Conservation (phyloP, 92 coral and sea anemone genomes). For the Phenganax stokvisi region DNA sequence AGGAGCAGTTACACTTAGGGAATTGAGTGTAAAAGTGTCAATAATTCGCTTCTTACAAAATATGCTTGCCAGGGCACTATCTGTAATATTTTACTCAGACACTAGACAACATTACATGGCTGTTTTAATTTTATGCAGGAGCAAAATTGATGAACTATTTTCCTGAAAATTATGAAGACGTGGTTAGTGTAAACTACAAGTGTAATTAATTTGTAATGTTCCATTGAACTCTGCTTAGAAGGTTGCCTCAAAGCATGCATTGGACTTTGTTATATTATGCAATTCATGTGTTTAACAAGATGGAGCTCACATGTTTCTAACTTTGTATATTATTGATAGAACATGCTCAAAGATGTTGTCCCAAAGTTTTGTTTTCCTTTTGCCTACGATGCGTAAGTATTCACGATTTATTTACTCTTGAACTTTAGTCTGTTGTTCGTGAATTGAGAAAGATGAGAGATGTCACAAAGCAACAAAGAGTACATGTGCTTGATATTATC, state of each 20-base stretch:
- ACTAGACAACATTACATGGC: neutral
- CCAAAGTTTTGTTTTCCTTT: conserved; percentile 88
- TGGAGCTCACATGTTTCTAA: neutral
- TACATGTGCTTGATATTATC: neutral
- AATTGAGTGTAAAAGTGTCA: no score
- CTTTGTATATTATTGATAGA: conserved; percentile 41
- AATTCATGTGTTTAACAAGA: neutral
- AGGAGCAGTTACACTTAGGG: no score
- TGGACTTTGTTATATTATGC: neutral
- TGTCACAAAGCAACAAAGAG: neutral
- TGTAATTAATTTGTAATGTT: no score
- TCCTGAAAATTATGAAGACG: conserved; percentile 78
- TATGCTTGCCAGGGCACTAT: no score
- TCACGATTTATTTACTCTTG: neutral
- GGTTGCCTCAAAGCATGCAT: neutral
- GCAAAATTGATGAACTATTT: conserved; percentile 62
- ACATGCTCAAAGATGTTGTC: conserved; percentile 65
- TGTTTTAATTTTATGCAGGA: conserved; percentile 39
- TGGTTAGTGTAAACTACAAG: conserved; percentile 45
- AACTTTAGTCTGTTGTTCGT: neutral
- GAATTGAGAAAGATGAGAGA: no score
- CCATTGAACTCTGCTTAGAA: no score
- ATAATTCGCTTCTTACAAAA: no score
- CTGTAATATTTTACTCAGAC: neutral
- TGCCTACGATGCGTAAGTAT: conserved; percentile 79